phyloP scores from a whole-genome alignment of 2,113 vertebrate species.

The Stercorarius parasiticus region DNA sequence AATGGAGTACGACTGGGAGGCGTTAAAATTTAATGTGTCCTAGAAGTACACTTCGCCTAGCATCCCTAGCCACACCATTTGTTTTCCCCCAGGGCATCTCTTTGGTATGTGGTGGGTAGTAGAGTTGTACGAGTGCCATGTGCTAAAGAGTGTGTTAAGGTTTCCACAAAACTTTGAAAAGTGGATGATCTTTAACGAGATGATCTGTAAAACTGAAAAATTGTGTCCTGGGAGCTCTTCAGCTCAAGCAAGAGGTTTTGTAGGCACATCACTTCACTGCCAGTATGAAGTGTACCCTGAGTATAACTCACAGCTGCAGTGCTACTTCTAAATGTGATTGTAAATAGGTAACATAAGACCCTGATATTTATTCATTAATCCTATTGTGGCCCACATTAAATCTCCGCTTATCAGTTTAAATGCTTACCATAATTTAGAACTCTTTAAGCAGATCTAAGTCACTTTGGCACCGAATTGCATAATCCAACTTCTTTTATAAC shows the following conservation, averaged over 20 bases:
- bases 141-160: background rate
- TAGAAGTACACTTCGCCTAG: background rate
- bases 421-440: constrained; percentile 36
- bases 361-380: constrained; percentile 42
- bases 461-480: background rate
- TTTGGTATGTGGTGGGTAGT: background rate
- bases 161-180: background rate
- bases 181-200: background rate
- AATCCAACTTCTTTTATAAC: constrained; percentile 35
- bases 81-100: background rate
- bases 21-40: background rate
- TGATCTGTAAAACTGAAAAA: background rate
- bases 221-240: background rate
- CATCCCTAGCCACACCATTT: background rate
- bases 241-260: background rate
- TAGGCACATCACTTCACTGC: background rate
- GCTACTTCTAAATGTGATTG: background rate
- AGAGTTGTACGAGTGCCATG: background rate
- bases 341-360: background rate
- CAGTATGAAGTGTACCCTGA: background rate
- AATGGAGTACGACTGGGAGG: background rate
- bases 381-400: constrained; percentile 18
- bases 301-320: background rate
- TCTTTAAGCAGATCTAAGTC: constrained; percentile 29
- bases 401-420: constrained; percentile 45